Base-by-base conservation (phyloP, 2,797 vertebrate genomes). In the Poeciliopsis infans region DNA sequence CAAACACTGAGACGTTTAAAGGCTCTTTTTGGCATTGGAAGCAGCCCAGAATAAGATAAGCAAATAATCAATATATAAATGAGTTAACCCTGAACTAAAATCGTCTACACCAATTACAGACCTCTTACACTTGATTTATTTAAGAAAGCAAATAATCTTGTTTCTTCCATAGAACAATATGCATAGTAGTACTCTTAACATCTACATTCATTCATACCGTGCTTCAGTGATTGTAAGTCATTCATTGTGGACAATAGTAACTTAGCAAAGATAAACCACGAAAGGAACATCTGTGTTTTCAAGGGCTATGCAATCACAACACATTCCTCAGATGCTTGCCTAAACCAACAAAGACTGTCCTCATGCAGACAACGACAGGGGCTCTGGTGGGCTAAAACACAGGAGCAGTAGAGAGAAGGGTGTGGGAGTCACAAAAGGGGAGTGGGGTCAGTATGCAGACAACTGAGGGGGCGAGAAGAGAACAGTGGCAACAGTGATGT, bases 271-370 rank as follows among this genome's bases (percentile, higher is more conserved):
- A 85, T 77, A 81, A 81, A 85, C 79, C 88, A 91, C 85, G 89
- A 89, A 89, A 83, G 51, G 74, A 88, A 90, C 87, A 92, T 86
- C 87, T 92, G 91, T 89, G 87, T 86, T 91, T 85, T 88, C 76
- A 87, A 92, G 84, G 86, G 77, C 84, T 88, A 79, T 46, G 36
- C 91, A 89, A 89, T 93, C 89, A 84, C 90, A 92, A 94, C 90
- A 91, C 93, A 95, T 96, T 96, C 94, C 87, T 94, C 46, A 79
- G 84, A 95, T 94, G 86, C 85, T 93, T 92, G 82, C 70, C 74
- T 92, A 79, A 39, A 39, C 87, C 94, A 94, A 95, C 93, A 94
- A 94, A 89, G 84, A 66, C 85, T 43, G 82, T 72, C 85, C 81
- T 89, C 91, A 90, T 88, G 85, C 64, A 78, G 79, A 83, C 84